Evolutionary conservation across 2,113 vertebrate species (phyloP).

Genomic region (Echinops telfairi): DNA sequence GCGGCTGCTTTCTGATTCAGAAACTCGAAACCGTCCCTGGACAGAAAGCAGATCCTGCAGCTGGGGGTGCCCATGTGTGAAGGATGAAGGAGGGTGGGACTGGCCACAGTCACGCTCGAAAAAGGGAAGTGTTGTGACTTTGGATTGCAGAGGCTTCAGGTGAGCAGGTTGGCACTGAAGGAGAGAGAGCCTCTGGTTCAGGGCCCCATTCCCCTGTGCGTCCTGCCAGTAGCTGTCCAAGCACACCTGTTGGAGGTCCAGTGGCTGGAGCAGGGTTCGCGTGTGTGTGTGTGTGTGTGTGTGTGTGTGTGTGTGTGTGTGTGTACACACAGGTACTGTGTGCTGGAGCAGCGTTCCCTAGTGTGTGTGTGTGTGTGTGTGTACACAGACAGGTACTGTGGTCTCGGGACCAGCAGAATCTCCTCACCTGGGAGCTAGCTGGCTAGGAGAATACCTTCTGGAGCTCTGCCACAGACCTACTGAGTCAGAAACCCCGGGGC

Average conservation of each 20-base stretch:
- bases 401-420: background rate
- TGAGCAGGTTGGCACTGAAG: background rate
- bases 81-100: background rate
- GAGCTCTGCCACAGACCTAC: background rate
- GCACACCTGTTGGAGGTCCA: background rate
- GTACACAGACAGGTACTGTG: background rate
- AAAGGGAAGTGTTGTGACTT: slow-evolving; percentile 1
- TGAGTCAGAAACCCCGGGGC: background rate
- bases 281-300: too few relatives aligned
- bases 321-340: background rate
- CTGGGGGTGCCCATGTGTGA: background rate
- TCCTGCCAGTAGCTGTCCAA: background rate
- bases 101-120: background rate
- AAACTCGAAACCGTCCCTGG: slow-evolving; percentile 64
- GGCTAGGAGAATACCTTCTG: background rate
- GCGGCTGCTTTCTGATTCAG: slow-evolving; percentile 43
- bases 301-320: background rate
- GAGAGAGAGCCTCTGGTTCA: slow-evolving; percentile 7
- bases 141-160: background rate
- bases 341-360: background rate
- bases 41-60: slow-evolving; percentile 35
- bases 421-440: background rate
- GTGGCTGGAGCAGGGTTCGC: background rate
- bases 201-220: background rate
- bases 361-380: background rate